These are phyloP conservation scores for Oceanodroma tethys DNA, from an alignment of 2,113 vertebrate species.

Conservation along the genomic window DNA sequence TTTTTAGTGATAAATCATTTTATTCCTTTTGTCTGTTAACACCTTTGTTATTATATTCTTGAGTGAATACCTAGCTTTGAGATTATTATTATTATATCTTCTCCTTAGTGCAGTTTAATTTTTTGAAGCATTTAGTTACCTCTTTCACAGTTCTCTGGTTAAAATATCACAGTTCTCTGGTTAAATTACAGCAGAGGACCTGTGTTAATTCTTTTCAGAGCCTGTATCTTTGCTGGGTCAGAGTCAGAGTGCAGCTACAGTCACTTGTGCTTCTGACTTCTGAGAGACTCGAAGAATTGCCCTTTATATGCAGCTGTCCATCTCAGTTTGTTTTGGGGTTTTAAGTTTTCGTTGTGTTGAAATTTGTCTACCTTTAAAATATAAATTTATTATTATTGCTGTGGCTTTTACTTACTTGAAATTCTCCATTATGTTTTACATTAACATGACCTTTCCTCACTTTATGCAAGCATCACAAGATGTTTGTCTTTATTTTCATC, in stretches of 20 bases:
- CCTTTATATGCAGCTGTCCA: not conserved
- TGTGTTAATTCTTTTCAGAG: not conserved
- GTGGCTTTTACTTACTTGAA: not conserved
- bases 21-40: slow-evolving; percentile 19
- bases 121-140: not conserved
- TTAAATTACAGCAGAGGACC: not conserved
- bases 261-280: not conserved
- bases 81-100: not conserved
- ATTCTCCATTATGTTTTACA: not conserved
- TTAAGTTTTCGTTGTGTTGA: not conserved
- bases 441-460: not conserved
- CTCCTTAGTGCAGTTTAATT: not conserved
- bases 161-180: not conserved
- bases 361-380: not conserved
- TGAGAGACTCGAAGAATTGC: not conserved
- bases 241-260: not conserved
- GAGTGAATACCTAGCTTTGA: not conserved
- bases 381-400: not conserved
- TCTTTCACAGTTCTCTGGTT: not conserved
- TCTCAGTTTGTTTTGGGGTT: not conserved
- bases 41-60: slow-evolving; percentile 13
- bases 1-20: slow-evolving; percentile 20
- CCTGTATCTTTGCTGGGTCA: not conserved
- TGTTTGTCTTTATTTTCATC: not conserved
- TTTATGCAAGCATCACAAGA: not conserved